Conservation (phyloP, 2,797 vertebrate genomes). For the Phoxinus dragarum region DNA sequence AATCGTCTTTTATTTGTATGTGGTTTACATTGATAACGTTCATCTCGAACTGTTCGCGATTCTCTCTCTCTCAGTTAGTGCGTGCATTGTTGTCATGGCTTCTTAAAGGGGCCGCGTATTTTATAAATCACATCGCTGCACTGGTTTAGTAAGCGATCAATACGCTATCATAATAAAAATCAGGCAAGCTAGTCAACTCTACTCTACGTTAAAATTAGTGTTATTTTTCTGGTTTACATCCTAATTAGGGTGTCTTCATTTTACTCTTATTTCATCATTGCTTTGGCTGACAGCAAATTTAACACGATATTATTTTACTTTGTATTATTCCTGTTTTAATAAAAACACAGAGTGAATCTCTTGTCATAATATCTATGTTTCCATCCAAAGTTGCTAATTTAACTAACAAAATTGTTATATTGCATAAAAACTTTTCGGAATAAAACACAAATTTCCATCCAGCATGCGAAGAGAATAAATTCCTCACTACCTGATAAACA, state of each 20-base stretch:
- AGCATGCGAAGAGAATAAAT: neutral
- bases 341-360: neutral
- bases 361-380: neutral
- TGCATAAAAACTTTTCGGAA: neutral
- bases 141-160: neutral
- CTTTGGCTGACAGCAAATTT: neutral
- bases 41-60: neutral
- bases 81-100: neutral
- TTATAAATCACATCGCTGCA: neutral
- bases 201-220: neutral
- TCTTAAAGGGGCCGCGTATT: neutral
- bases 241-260: neutral
- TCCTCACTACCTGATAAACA: no score
- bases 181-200: neutral
- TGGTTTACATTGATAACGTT: no score
- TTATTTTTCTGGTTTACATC: neutral
- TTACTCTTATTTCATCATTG: neutral
- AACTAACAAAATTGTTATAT: neutral
- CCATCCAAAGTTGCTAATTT: neutral
- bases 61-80: neutral
- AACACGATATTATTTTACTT: neutral
- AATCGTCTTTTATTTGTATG: neutral
- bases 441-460: no score
- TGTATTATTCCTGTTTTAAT: neutral
- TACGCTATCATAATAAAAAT: neutral